Evolutionary conservation across 2,888 invertebrate species (phyloP).

Genomic region (Trissolcus japonicus): DNA sequence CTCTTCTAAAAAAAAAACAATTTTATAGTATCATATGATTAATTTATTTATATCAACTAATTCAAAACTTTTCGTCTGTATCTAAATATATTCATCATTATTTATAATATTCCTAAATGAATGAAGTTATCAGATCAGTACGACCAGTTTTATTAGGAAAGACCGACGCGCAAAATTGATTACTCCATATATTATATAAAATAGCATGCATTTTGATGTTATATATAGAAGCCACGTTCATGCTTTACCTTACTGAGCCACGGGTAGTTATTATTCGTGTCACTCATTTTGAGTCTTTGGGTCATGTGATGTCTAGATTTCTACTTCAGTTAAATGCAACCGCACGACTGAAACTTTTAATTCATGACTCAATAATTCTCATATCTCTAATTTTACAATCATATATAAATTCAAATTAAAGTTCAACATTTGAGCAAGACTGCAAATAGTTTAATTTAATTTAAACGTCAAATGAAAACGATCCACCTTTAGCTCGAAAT

Average conservation of each 20-base stretch:
- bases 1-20: too few relatives aligned
- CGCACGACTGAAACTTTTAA: constrained; percentile 5
- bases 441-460: not conserved
- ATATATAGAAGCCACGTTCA: constrained; percentile 16
- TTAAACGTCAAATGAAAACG: too few relatives aligned
- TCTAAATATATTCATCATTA: too few relatives aligned
- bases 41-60: too few relatives aligned
- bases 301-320: constrained; percentile 26
- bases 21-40: too few relatives aligned
- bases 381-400: not conserved
- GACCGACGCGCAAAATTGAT: constrained; percentile 10
- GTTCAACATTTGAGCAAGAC: not conserved
- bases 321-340: constrained; percentile 11
- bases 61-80: too few relatives aligned
- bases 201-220: constrained; percentile 11
- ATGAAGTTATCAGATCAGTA: constrained; percentile 22
- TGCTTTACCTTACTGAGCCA: not conserved
- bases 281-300: constrained; percentile 21
- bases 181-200: constrained; percentile 17
- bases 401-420: not conserved
- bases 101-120: constrained; percentile 1
- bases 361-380: not conserved
- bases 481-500: too few relatives aligned
- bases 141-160: not conserved
- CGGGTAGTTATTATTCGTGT: constrained; percentile 20